Evolutionary conservation across 2,888 invertebrate genomes (phyloP), one percentile per base, ranked within the genome.

Genomic region (Agrochola circellaris): DNA sequence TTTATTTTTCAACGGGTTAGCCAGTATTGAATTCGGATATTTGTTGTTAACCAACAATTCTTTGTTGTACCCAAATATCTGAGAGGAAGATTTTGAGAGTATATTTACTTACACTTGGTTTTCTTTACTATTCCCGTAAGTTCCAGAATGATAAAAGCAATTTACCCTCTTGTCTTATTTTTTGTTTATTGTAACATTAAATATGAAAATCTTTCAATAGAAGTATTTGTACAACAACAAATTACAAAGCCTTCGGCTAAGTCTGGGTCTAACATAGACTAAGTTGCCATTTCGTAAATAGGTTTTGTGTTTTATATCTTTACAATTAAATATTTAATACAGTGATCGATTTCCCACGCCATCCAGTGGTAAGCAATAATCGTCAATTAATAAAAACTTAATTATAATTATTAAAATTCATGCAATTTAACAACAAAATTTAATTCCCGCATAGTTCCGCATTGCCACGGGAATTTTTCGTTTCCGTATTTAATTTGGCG

Each of bases 1-100:
- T 87, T 87, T 88, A 88, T 88, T 83, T 88, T 88, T 83, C 88
- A 84, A 87, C 87, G 87, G 81, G 85, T 84, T 85, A 78, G 78
- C 83, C 81, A 83, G 82, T 88, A 88, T 88, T 88, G 85, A 87
- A 88, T 83, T 84, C 81, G 79, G 85, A 87, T 88, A 88, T 88
- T 84, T 88, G 88, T 86, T 84, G 87, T 81, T 84, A 88, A 85
- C 82, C 82, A 81, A 85, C 85, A 87, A 87, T 83, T 84, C 79
- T 85, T 85, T 76, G 79, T 86, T 77, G 77, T 81, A 82, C 76
- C 66, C 78, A 87, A 85, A 87, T 81, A 85, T 85, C 73, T 77
- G 64, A 86, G 75, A 62, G 65, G 72, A 68, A 75, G 71, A 86
- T 80, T 87, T 87, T 75, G 51, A 83, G 34, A 67, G 74, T 74